These are phyloP conservation scores for Microcaecilia unicolor DNA, from an alignment of 2,797 vertebrate genomes.

Conservation along the genomic window DNA sequence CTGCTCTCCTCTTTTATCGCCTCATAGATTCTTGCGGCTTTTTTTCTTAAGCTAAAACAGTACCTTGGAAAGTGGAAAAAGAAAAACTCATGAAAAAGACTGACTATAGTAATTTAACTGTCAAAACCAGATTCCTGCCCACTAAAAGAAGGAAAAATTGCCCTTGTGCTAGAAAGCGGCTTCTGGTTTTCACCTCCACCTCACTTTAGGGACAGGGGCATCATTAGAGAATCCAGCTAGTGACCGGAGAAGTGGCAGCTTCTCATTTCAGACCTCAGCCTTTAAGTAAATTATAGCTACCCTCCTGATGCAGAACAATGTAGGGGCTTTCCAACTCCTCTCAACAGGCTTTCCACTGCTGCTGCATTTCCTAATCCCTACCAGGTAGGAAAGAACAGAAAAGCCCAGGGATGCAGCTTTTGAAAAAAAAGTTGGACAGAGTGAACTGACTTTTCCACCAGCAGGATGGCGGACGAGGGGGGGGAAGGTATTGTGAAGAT, in stretches of 20 bases:
- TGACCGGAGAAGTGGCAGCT: conserved; percentile 24
- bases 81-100: too few relatives aligned
- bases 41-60: too few relatives aligned
- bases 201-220: conserved; percentile 29
- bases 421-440: too few relatives aligned
- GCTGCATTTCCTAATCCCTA: not conserved
- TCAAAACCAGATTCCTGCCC: conserved; percentile 35
- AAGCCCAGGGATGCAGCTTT: too few relatives aligned
- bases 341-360: not conserved
- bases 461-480: too few relatives aligned
- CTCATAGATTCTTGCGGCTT: too few relatives aligned
- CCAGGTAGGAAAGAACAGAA: too few relatives aligned
- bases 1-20: too few relatives aligned
- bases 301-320: not conserved
- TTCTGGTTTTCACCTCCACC: conserved; percentile 6
- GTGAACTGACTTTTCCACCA: too few relatives aligned
- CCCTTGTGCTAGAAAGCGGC: not conserved
- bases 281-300: conserved; percentile 12
- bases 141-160: conserved; percentile 37
- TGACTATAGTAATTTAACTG: conserved; percentile 36
- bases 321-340: not conserved
- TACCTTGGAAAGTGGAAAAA: too few relatives aligned
- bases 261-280: conserved; percentile 14
- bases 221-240: conserved; percentile 7
- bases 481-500: too few relatives aligned